Conservation (phyloP, 2,113 vertebrate genomes). For the Stercorarius parasiticus region DNA sequence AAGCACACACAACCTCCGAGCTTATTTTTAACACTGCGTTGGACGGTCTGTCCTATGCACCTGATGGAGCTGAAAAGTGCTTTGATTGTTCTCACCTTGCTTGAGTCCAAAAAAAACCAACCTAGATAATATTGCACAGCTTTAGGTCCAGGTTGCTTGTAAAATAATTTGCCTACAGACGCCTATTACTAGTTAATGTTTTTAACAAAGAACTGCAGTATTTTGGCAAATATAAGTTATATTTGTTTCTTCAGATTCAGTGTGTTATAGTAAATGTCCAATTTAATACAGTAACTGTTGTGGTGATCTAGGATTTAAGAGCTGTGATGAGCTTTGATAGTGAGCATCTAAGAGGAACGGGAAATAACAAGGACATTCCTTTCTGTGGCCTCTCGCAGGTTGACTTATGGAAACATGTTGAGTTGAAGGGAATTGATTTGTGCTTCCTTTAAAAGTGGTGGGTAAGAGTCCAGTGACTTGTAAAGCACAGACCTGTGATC, state of each 20-base stretch:
- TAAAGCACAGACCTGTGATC: neutral
- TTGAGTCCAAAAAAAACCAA: neutral
- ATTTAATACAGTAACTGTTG: neutral
- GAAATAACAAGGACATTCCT: neutral
- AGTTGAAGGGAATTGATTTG: neutral
- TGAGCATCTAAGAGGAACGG: neutral
- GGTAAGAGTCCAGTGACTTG: neutral
- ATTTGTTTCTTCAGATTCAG: neutral
- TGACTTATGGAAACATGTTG: neutral
- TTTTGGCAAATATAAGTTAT: neutral
- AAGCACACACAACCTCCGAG: neutral
- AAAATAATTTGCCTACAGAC: neutral
- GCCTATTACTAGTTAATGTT: neutral
- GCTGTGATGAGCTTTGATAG: neutral
- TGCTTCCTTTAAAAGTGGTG: neutral
- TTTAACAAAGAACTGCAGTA: neutral
- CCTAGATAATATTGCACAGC: neutral
- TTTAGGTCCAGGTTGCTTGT: neutral
- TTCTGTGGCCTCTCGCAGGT: rapidly evolving
- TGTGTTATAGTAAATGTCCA: neutral
- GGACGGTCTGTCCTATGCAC: neutral
- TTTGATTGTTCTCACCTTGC: neutral
- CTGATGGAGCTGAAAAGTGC: neutral
- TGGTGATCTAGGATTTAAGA: neutral
- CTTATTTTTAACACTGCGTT: neutral